Base-by-base conservation (phyloP, 2,888 invertebrate genomes). In the Lasioglossum malachurum region DNA sequence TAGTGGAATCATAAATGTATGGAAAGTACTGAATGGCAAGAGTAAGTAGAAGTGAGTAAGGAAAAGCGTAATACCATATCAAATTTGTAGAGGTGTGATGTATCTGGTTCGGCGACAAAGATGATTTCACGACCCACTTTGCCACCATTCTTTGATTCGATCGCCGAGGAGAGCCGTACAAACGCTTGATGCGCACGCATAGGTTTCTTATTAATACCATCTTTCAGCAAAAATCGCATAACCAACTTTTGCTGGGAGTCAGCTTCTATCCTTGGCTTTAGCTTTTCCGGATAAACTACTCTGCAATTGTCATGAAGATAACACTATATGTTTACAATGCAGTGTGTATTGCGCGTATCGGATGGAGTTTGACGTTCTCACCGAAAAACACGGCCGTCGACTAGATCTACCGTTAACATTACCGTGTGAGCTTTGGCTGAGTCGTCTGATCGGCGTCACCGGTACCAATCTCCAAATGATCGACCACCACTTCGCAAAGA, bases 71-170 rank as follows among this genome's bases (percentile, higher is more conserved):
- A n/a, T 93, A 98, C 98, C 97, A 99, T 97, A 94, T 99, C 99
- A 89, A 99, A 98, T 96, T 98, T 98, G 95, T 99, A 99, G 0
- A 97, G 96, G 93, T 97, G 97, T 78, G 96, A 96, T 87, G 96
- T 96, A 94, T 99, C 99, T 7, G 97, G 97, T 94, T 99, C 99
- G 0, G 99, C 98, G 7, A 99, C 98, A 95, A 98, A 99, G 92
- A 99, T 97, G 75, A 99, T 98, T 96, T 99, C 99, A 86, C 97
- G 97, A n/a, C 96, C 96, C 0, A 96, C 96, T 78, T 96, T 96
- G 71, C n/a, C n/a, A 27, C 76, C 60, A 2, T n/a, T 14, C 4
- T 35, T 78, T 0, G 86, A 86, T 72, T 86, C 80, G 7, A 91
- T 88, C 2, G 86, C 84, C 91, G 98, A 97, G 64, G 96, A 96